Percentiles rank a stretch among this genome's conserved stretches.
Evolutionary conservation across 1,140 invertebrate species (phyloP).

Genomic region (Aphis craccivora): DNA sequence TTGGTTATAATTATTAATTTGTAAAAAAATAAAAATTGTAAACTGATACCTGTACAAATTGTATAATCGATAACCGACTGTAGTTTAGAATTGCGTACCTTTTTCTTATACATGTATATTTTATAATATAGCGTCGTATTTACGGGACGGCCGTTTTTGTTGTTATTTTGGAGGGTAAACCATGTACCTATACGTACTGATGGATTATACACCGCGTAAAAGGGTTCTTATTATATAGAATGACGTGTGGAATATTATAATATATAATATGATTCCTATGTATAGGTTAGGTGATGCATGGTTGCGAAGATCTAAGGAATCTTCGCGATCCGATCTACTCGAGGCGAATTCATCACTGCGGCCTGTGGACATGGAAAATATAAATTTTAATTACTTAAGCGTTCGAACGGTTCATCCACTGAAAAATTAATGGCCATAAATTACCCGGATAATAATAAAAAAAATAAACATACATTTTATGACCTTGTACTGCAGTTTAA

Average conservation of each 20-base stretch:
- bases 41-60: background rate
- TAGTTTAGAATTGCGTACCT: background rate
- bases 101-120: background rate
- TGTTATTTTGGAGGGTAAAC: background rate
- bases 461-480: background rate
- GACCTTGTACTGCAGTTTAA: conserved; percentile 13
- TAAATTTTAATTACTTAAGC: background rate
- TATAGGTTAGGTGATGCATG: background rate
- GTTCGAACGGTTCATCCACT: background rate
- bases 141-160: background rate
- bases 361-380: background rate
- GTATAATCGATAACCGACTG: background rate
- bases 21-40: background rate
- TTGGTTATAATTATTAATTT: background rate
- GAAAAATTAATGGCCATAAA: background rate
- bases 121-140: background rate
- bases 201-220: background rate
- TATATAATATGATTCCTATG: too few species aligned
- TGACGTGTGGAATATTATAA: background rate
- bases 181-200: background rate
- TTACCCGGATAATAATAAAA: background rate
- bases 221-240: background rate
- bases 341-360: background rate
- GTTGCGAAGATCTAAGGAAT: background rate
- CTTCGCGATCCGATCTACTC: background rate